Evolutionary conservation across 2,888 invertebrate species (phyloP).

Genomic region (Eulithis prunata): DNA sequence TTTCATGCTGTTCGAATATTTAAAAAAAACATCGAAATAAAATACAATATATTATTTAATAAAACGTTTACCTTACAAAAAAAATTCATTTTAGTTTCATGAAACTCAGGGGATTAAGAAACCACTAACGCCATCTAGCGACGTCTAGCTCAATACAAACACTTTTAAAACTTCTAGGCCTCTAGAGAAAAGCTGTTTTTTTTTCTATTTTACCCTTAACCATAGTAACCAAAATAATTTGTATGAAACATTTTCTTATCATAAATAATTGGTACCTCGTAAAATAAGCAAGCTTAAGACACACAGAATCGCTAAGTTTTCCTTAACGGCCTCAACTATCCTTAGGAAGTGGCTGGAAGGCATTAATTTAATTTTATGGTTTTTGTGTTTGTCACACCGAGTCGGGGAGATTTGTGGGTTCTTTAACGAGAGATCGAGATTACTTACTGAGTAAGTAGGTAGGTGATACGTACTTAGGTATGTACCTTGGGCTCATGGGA

Average conservation of each 20-base stretch:
- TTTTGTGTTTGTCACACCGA: conserved; percentile 83
- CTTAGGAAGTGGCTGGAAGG: conserved; percentile 64
- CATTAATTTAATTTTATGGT: conserved; percentile 85
- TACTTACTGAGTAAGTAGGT: conserved; percentile 44
- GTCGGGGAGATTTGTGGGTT: conserved; percentile 77
- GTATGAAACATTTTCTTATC: too few species aligned
- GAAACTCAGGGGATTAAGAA: background rate
- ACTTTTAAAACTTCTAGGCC: background rate
- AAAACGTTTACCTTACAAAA: too few species aligned
- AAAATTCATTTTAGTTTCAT: background rate
- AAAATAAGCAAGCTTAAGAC: conserved; percentile 22
- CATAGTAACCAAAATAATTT: too few species aligned
- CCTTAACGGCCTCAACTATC: conserved; percentile 70
- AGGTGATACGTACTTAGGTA: conserved; percentile 51
- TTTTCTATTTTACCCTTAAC: too few species aligned
- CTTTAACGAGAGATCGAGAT: conserved; percentile 65
- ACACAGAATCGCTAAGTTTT: conserved; percentile 56
- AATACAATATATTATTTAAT: too few species aligned
- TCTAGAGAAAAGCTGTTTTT: too few species aligned
- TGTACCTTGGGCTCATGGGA: conserved; percentile 10
- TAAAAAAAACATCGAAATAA: too few species aligned
- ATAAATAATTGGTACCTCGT: conserved; percentile 1
- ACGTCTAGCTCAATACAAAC: background rate
- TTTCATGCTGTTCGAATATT: too few species aligned
- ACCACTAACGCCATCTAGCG: conserved; percentile 50